These are phyloP conservation scores for Alloplasta piceator DNA, from an alignment of 2,888 invertebrate genomes.

Conservation along the genomic window DNA sequence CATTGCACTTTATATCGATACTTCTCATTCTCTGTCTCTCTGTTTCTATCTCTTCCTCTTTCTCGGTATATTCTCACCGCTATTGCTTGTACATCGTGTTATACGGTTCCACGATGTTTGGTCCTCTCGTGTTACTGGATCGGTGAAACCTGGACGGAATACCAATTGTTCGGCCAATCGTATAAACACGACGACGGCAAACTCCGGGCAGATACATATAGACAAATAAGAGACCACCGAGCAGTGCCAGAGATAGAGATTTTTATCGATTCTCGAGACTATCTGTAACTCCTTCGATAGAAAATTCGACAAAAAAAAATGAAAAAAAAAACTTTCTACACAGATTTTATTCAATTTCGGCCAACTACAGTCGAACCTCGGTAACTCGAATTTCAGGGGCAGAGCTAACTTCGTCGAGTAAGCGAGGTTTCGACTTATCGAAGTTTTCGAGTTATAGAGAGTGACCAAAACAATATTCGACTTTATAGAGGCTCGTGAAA, in stretches of 20 bases:
- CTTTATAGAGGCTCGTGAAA: too few relatives aligned
- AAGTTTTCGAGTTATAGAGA: too few relatives aligned
- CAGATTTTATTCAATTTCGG: too few relatives aligned
- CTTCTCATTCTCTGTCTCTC: conserved; percentile 1
- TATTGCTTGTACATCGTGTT: not conserved
- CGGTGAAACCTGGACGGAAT: conserved; percentile 16
- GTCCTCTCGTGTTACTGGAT: not conserved
- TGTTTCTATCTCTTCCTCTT: conserved; percentile 10
- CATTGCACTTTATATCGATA: conserved; percentile 7
- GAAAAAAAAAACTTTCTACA: too few relatives aligned
- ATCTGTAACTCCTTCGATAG: not conserved
- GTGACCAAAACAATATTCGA: too few relatives aligned
- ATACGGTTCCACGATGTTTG: conserved; percentile 3
- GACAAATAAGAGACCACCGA: not conserved
- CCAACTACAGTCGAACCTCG: too few relatives aligned
- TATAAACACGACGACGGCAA: conserved; percentile 4
- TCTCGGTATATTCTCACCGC: not conserved
- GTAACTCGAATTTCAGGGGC: too few relatives aligned
- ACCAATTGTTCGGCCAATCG: conserved; percentile 37
- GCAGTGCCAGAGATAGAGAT: not conserved
- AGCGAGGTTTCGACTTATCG: too few relatives aligned
- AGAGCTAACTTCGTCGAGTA: too few relatives aligned
- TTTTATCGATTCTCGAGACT: not conserved
- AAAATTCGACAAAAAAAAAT: not conserved
- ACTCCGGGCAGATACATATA: not conserved